These are phyloP conservation scores for Brienomyrus longianalis DNA, from an alignment of 2,113 vertebrate genomes.

Conservation along the genomic window DNA sequence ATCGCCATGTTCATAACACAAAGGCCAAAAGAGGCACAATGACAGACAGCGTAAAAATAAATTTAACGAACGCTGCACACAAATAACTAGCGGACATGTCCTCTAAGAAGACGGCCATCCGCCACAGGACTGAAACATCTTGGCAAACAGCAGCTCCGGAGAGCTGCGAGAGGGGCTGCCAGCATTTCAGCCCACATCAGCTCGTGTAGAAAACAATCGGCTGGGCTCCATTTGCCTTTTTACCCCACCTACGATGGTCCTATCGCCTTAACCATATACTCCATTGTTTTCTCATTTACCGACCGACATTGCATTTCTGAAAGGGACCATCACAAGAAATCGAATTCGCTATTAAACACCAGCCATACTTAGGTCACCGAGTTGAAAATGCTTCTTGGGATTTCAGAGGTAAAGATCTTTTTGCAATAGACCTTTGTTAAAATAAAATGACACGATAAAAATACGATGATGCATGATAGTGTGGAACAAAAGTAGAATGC, in stretches of 20 bases:
- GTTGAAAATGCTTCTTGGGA: neutral
- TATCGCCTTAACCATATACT: neutral
- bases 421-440: neutral
- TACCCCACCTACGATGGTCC: neutral
- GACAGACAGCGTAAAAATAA: neutral
- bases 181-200: slow-evolving; percentile 24
- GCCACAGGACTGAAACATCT: neutral
- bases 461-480: neutral
- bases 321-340: neutral
- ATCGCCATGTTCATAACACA: neutral
- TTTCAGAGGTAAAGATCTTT: neutral
- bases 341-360: neutral
- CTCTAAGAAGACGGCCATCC: neutral
- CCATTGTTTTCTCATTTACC: neutral
- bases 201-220: slow-evolving; percentile 20
- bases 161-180: neutral
- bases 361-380: neutral
- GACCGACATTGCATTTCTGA: neutral
- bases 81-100: slow-evolving; percentile 13
- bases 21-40: neutral
- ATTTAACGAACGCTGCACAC: neutral
- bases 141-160: neutral
- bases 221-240: neutral
- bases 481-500: neutral
- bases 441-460: neutral